Conservation (phyloP, 2,888 invertebrate species). For the Amphipoea oculea region DNA sequence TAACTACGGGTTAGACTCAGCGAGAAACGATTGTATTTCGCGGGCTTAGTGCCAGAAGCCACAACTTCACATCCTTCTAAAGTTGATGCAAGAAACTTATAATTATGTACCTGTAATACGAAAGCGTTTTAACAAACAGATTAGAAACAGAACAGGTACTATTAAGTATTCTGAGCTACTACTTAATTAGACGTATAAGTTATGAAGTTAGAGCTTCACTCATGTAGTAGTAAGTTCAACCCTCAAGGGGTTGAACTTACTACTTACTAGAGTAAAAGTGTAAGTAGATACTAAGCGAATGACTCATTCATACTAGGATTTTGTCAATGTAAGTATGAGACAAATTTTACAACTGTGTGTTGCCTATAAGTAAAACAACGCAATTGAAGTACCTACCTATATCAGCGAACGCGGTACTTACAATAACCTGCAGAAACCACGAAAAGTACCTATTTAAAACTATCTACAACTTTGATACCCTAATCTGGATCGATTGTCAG, state of each 20-base stretch:
- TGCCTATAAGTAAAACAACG: not conserved
- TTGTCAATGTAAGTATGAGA: no score
- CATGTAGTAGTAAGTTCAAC: no score
- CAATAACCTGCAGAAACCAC: not conserved
- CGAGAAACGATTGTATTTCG: conserved; percentile 31
- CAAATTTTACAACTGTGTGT: not conserved
- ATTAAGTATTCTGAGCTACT: no score
- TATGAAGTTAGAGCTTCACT: not conserved
- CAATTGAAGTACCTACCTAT: not conserved
- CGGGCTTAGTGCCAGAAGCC: conserved; percentile 28
- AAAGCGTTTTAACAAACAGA: not conserved
- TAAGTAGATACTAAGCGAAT: not conserved
- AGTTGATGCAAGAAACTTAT: not conserved
- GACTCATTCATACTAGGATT: not conserved
- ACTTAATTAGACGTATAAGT: not conserved
- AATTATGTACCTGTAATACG: not conserved
- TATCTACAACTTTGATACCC: not conserved
- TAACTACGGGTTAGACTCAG: not conserved
- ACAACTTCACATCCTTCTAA: conserved; percentile 9
- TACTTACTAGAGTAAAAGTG: no score
- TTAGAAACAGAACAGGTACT: not conserved
- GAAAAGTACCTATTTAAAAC: not conserved
- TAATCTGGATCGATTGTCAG: not conserved
- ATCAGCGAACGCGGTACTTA: not conserved
- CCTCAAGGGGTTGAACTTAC: not conserved